Evolutionary conservation across 2,113 vertebrate species (phyloP), one percentile per base, ranked within the genome.

Genomic region (Azemiops feae): DNA sequence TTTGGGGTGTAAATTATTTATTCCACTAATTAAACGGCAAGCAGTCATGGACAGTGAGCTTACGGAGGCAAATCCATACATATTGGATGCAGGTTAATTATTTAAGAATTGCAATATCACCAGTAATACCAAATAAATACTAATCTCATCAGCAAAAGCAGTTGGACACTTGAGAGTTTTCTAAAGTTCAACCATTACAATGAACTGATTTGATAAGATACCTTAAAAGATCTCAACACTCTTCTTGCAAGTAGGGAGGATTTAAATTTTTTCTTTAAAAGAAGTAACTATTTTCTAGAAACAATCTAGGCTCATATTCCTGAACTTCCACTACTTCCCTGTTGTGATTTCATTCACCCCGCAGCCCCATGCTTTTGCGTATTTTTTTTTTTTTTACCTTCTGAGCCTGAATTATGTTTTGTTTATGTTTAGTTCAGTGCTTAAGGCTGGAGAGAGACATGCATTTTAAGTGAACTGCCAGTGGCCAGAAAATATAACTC

Each of bases 1-100:
- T 98, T 97, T 96, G 97, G 95, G 94, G 95, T 93, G 92, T 98
- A 97, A 97, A 98, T 98, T 98, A 98, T 98, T 98, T 98, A 97
- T 97, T 95, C 95, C 95, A 93, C 95, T 97, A 97, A 97, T 98
- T 97, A 97, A 97, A 97, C 95, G 95, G 96, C 96, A 97, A 97
- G 97, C 96, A 97, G 96, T 96, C 95, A 93, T 94, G 93, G 95
- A 95, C 95, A 92, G 95, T 53, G 47, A 97, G 97, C 94, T 97
- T 97, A 97, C 95, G 91, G 95, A 96, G 95, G 95, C 97, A 97
- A 97, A 97, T 98, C 97, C 96, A 93, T 92, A 90, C 7, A 5
- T 96, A 95, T 97, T 97, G 96, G 97, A 93, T 97, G 96, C 95
- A 96, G 95, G 95, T 98, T 97, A 98, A 98, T 98, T 98, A 97